These are phyloP conservation scores for Zonotrichia leucophrys DNA, from an alignment of 2,113 vertebrate genomes.

Conservation along the genomic window DNA sequence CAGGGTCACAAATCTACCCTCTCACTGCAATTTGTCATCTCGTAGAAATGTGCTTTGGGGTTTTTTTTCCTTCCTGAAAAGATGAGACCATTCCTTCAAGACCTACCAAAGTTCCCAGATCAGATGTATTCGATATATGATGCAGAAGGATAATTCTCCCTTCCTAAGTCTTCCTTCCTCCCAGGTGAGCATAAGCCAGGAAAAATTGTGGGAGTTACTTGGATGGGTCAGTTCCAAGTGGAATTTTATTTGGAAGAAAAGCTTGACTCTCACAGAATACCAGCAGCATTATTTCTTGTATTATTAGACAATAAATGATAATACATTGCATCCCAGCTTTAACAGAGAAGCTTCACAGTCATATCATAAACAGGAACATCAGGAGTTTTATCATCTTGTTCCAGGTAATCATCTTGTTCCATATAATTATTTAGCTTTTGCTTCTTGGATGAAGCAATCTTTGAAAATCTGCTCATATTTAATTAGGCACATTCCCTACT, in stretches of 20 bases:
- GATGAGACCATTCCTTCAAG: neutral
- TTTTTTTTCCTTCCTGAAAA: neutral
- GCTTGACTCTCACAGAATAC: neutral
- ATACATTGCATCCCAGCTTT: neutral
- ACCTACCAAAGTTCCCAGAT: neutral
- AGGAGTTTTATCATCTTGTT: constrained; percentile 61
- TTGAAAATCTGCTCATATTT: constrained; percentile 57
- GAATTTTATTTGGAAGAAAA: constrained; percentile 15
- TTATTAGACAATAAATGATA: neutral
- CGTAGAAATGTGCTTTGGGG: neutral
- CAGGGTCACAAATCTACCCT: neutral
- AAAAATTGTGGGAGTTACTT: neutral
- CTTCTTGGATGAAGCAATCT: constrained; percentile 55
- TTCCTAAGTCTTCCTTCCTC: neutral
- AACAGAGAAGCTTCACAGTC: neutral
- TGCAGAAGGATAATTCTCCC: neutral
- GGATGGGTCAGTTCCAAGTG: neutral
- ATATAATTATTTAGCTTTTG: constrained; percentile 37
- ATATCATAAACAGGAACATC: constrained; percentile 24
- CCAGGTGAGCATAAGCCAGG: neutral
- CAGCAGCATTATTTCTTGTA: neutral
- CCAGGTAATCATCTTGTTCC: constrained; percentile 54
- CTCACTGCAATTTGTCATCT: neutral
- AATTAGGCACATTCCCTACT: constrained; percentile 62
- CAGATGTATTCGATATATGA: neutral